Evolutionary conservation across 2,797 vertebrate species (phyloP), one percentile per base, ranked within the genome.

Genomic region (Semotilus atromaculatus): DNA sequence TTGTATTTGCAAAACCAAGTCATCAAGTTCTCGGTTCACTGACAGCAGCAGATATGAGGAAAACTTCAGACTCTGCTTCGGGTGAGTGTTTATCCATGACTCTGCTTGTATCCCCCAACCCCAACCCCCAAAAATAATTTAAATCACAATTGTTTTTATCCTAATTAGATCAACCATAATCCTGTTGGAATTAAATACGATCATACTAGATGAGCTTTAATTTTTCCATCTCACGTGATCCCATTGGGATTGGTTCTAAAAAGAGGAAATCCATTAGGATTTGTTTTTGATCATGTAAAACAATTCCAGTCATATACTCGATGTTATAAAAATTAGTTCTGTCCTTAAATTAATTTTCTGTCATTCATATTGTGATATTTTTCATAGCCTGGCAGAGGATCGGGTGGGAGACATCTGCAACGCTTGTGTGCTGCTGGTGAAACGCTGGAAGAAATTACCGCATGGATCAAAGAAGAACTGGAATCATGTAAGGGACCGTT

Each of bases 1-100:
- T 80, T 96, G 96, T 91, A 96, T 96, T 88, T 96, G 96, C 90
- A 96, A 96, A 90, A 96, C 96, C 90, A 96, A 96, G 93, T 96
- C 96, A 10, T 96, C 96, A 88, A 96, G 96, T 43, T 96, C 96
- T 31, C 94, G 95, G 26, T 96, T 96, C 88, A 96, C 96, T 82
- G 95, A 96, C 95, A 96, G 96, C 93, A 94, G 95, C 62, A 91
- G 95, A 88, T 96, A 96, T 88, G 95, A 96, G 48, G 95, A 96
- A 82, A 95, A 94, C 3, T 96, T 96, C 92, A 92, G 92, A 31
- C 93, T 95, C 74, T 96, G 96, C 86, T 96, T 96, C 86, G 95
- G 96, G 96, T 96, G 90, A 94, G 87, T 83, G 73, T 7, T 23
- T 82, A 66, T 34, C 19, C 16, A 5, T n/a, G 48, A 76, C 48